A percentile compares a stretch with the other conserved stretches of the same genome.
phyloP scores from a whole-genome alignment of 2,113 vertebrate genomes.

The Uria lomvia region DNA sequence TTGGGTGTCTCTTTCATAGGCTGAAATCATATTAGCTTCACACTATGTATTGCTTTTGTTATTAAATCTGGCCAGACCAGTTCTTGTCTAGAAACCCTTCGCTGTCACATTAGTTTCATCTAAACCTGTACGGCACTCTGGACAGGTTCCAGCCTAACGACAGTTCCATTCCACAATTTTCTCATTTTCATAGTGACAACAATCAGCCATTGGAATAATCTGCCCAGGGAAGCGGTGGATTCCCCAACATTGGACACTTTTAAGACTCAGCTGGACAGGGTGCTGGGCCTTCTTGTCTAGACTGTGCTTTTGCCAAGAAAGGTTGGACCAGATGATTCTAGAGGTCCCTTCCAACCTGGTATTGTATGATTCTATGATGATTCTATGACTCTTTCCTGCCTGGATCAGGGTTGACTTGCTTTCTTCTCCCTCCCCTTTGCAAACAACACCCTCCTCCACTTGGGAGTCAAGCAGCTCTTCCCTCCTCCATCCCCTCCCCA shows the following conservation, averaged over 20 bases:
- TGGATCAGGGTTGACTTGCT: not conserved
- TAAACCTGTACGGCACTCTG: rapidly evolving
- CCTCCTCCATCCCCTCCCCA: not conserved
- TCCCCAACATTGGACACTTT: not conserved
- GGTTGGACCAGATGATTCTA: not conserved
- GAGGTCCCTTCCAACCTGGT: not conserved
- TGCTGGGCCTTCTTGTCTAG: not conserved
- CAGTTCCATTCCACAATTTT: not conserved
- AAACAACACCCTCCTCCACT: not conserved
- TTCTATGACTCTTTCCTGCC: not conserved
- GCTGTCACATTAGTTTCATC: not conserved
- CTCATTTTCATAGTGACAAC: not conserved
- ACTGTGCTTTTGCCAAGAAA: not conserved
- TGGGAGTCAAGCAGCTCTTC: not conserved
- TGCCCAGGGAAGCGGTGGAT: not conserved
- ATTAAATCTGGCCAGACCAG: not conserved
- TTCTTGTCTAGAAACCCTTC: not conserved
- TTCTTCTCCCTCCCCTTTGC: not conserved
- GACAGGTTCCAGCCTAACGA: not conserved
- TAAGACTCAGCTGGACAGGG: not conserved
- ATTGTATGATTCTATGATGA: not conserved
- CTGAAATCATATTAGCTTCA: not conserved
- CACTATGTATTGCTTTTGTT: not conserved
- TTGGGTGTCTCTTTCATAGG: not conserved
- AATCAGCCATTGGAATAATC: not conserved